These are phyloP conservation scores for Lottia gigantea DNA, from an alignment of 2,888 invertebrate genomes.

Conservation along the genomic window DNA sequence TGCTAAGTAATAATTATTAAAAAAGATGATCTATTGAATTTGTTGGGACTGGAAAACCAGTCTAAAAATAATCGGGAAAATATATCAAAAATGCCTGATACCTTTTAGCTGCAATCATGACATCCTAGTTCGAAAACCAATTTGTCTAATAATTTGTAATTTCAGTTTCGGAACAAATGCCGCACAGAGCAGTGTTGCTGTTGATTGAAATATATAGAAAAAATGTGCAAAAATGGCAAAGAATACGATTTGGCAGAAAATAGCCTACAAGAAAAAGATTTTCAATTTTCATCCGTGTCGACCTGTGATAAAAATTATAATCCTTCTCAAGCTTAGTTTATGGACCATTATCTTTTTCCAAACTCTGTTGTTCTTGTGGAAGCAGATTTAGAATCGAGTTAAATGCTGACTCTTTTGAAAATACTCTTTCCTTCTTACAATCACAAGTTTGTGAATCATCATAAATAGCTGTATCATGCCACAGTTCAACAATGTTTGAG, in stretches of 20 bases:
- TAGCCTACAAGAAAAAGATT: not conserved
- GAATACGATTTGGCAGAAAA: not conserved
- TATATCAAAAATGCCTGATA: not conserved
- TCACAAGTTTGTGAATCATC: too few relatives aligned
- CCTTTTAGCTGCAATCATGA: not conserved
- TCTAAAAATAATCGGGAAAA: not conserved
- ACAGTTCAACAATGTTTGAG: too few relatives aligned
- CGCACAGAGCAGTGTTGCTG: not conserved
- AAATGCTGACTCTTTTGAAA: too few relatives aligned
- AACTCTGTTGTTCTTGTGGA: too few relatives aligned
- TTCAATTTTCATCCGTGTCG: not conserved
- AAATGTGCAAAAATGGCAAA: not conserved
- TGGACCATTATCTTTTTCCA: conserved; percentile 10
- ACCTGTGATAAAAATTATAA: conserved; percentile 6
- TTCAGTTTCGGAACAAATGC: conserved; percentile 2
- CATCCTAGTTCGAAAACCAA: too few relatives aligned
- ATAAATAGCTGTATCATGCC: too few relatives aligned
- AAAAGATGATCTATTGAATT: not conserved
- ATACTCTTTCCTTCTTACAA: not conserved
- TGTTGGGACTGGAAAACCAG: not conserved
- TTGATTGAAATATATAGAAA: not conserved
- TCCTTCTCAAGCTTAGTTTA: conserved; percentile 3
- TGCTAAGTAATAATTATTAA: not conserved
- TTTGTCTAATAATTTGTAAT: not conserved
- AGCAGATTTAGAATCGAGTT: too few relatives aligned